Percentiles rank a stretch among this genome's conserved stretches.
These are phyloP conservation scores for Sphenodon punctatus DNA, from an alignment of 2,797 vertebrate genomes.

Conservation along the genomic window DNA sequence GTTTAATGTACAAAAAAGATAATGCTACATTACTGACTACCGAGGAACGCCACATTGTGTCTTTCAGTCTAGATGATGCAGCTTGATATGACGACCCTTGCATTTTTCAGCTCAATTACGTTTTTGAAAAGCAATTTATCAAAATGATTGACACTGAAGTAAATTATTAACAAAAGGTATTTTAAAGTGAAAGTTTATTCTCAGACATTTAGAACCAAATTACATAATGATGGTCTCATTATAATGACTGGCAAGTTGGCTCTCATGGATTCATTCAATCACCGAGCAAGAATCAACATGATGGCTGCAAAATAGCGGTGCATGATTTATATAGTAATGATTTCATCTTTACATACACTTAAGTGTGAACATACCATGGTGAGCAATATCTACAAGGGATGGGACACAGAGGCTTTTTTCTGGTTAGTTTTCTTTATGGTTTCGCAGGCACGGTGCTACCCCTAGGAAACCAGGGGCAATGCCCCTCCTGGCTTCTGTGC, in stretches of 20 bases:
- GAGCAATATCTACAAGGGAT: neutral
- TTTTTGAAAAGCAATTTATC: conserved; percentile 55
- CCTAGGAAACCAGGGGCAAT: no score
- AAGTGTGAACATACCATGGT: neutral
- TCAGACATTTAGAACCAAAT: conserved; percentile 33
- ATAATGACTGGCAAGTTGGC: conserved; percentile 25
- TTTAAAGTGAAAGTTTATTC: conserved; percentile 52
- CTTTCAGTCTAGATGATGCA: conserved; percentile 1
- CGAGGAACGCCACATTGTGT: neutral
- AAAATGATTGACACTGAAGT: conserved; percentile 44
- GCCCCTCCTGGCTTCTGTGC: no score
- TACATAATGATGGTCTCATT: conserved; percentile 40
- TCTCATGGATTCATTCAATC: conserved; percentile 24
- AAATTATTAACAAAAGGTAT: conserved; percentile 54
- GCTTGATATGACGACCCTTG: neutral
- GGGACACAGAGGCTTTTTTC: no score
- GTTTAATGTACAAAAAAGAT: conserved; percentile 41
- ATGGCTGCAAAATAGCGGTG: conserved; percentile 6
- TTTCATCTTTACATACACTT: no score
- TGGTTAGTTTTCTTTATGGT: no score
- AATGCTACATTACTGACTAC: neutral
- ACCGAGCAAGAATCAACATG: conserved; percentile 33
- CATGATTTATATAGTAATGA: no score
- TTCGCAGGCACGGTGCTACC: no score
- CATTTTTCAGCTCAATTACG: conserved; percentile 20